Base-by-base conservation (phyloP, 2,113 vertebrate genomes). In the Protomyctophum bolini region DNA sequence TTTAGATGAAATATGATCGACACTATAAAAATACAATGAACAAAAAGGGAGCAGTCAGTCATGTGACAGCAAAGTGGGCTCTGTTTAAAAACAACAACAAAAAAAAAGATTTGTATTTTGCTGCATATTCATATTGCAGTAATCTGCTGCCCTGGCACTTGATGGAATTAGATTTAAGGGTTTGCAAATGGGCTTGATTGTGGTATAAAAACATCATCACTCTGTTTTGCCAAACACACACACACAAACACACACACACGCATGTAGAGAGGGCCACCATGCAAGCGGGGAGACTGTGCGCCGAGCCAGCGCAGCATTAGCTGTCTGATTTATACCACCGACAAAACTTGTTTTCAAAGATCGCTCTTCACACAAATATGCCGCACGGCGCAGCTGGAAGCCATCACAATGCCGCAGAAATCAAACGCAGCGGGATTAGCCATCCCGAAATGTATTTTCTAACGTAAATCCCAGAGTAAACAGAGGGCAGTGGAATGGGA, bases 311-410 rank as follows among this genome's bases (percentile, higher is more conserved):
- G 68, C 76, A 70, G 82, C 88, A 87, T 88, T 90, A 80, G 72
- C 56, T 14, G 73, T 63, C 81, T 91, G 87, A 92, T 92, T 91
- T 85, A 88, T 91, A 81, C 83, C 81, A 79, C 82, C 73, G 84
- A 88, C 87, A 86, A 87, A 93, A 90, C 82, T 82, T 91, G 88
- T 89, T 91, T 92, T 91, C 82, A 76, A 86, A 91, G 87, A 86
- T 90, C 70, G 79, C 81, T 86, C 82, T 81, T 87, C 84, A 87
- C 87, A 90, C 88, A 92, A 89, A 89, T 87, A 83, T 80, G 81
- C 88, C 73, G 77, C 83, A 68, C 72, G 56, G 80, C 55, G 55
- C 89, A 92, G 91, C 90, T 92, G 91, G 88, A 89, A 89, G 81
- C 76, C 87, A 93, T 93, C 91, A 91, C 70, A 49, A 75, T 29